Evolutionary conservation across 2,113 vertebrate genomes (phyloP).

Genomic region (Lepisosteus osseus): DNA sequence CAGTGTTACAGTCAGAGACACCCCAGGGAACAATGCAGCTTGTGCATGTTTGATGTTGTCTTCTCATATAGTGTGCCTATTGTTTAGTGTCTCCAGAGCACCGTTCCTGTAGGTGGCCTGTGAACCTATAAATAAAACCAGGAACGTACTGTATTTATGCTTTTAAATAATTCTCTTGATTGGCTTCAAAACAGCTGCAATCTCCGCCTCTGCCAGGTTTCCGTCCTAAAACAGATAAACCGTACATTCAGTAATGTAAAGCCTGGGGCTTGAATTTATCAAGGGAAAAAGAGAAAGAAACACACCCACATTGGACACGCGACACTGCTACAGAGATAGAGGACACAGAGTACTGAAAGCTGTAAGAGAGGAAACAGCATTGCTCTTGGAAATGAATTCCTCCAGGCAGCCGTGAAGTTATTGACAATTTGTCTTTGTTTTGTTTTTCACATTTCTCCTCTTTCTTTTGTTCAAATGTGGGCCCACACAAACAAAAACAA

Average conservation of each 20-base stretch:
- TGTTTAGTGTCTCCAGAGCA: not conserved
- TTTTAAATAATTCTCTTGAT: not conserved
- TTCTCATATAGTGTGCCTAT: conserved; percentile 5
- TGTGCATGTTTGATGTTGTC: not conserved
- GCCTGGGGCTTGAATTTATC: not conserved
- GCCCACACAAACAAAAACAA: too few species aligned
- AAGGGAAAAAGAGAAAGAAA: not conserved
- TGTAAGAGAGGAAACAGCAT: too few species aligned
- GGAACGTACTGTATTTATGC: not conserved
- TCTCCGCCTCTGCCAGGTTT: not conserved
- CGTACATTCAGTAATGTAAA: not conserved
- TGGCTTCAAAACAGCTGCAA: not conserved
- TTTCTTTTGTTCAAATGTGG: too few species aligned
- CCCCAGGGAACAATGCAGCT: not conserved
- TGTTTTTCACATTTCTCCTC: too few species aligned
- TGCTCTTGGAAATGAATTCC: too few species aligned
- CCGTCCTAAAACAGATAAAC: not conserved
- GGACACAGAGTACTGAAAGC: too few species aligned
- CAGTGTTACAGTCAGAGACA: not conserved
- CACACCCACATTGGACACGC: not conserved
- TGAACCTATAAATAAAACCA: conserved; percentile 3
- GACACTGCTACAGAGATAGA: too few species aligned
- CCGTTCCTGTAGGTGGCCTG: not conserved
- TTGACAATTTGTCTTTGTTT: too few species aligned
- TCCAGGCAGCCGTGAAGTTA: too few species aligned